These are phyloP conservation scores for Silurus aristotelis DNA, from an alignment of 2,797 vertebrate species.

Conservation along the genomic window DNA sequence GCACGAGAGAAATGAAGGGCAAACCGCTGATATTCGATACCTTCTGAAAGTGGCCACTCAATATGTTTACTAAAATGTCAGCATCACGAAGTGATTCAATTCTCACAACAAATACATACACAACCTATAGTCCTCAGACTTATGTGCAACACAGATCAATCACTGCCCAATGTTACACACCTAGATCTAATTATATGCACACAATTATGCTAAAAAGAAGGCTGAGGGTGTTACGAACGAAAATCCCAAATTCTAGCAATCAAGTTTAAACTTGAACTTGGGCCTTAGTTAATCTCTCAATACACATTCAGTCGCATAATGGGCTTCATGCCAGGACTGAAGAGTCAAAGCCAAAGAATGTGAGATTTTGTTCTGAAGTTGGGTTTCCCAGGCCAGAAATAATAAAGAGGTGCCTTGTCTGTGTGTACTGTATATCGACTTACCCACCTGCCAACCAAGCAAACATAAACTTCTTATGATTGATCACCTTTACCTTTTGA, in stretches of 20 bases:
- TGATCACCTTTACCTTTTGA: neutral
- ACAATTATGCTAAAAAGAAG: neutral
- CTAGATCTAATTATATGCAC: no score
- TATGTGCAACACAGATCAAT: neutral
- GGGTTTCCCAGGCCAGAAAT: neutral
- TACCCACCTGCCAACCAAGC: neutral
- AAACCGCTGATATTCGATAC: slow-evolving; percentile 68
- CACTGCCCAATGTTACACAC: neutral
- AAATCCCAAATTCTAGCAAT: neutral
- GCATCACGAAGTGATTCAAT: slow-evolving; percentile 63
- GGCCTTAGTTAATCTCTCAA: neutral
- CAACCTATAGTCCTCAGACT: neutral
- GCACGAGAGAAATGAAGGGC: slow-evolving; percentile 58
- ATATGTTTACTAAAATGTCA: slow-evolving; percentile 63
- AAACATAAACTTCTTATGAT: neutral
- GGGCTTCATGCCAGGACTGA: slow-evolving; percentile 8
- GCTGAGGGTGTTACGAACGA: neutral
- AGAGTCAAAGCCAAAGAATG: neutral
- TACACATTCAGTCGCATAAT: neutral
- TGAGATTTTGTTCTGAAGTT: slow-evolving; percentile 4
- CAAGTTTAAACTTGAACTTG: neutral
- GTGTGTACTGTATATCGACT: neutral
- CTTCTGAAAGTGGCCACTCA: slow-evolving; percentile 56
- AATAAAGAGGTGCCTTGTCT: neutral
- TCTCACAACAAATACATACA: neutral